Percentiles rank a stretch among this genome's conserved stretches.
Evolutionary conservation across 2,888 invertebrate species (phyloP).

Genomic region (Platycnemis pennipes): DNA sequence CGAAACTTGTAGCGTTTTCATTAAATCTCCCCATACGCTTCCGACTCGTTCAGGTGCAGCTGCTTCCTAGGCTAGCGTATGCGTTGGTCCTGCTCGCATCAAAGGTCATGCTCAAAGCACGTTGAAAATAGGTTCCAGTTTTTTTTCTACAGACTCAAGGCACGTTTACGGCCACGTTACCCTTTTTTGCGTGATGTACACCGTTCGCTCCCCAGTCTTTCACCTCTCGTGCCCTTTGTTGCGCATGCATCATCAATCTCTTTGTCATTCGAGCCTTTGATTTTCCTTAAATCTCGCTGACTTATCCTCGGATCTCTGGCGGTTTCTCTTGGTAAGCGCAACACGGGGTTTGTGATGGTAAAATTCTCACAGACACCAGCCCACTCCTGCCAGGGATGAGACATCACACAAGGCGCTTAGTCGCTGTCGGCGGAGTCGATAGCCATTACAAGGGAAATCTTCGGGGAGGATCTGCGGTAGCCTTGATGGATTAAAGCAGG

Average conservation of each 20-base stretch:
- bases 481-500: constrained; percentile 22
- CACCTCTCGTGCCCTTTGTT: not conserved
- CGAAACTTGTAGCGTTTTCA: not conserved
- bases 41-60: not conserved
- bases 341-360: not conserved
- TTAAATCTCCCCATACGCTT: not conserved
- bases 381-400: not conserved
- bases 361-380: not conserved
- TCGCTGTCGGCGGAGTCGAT: not conserved
- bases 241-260: not conserved
- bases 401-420: not conserved
- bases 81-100: not conserved
- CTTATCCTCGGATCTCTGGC: not conserved
- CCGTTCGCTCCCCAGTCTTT: not conserved
- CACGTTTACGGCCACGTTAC: not conserved
- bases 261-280: not conserved
- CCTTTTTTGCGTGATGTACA: not conserved
- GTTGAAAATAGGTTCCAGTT: not conserved
- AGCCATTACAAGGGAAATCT: not conserved
- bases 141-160: not conserved
- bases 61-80: not conserved
- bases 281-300: not conserved
- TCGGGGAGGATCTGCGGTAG: not conserved
- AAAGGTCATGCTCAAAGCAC: not conserved
- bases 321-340: not conserved